Evolutionary conservation across 2,888 invertebrate genomes (phyloP).

Genomic region (Galeopsomyia nigrocyanea): DNA sequence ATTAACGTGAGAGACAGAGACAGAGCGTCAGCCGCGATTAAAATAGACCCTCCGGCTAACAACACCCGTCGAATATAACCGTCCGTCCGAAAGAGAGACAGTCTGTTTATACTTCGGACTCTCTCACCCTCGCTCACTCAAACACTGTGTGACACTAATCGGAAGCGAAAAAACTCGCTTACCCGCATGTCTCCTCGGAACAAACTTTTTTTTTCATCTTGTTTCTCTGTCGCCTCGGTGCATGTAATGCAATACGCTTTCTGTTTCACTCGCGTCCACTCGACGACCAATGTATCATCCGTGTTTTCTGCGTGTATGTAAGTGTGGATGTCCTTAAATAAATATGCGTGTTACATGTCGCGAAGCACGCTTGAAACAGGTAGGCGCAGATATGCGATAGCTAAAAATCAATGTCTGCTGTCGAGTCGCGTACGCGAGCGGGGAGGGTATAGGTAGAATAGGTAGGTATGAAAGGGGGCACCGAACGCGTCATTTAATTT

Average conservation of each 20-base stretch:
- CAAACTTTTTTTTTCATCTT: constrained; percentile 26
- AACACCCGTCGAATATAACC: too few species aligned
- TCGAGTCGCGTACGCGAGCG: too few species aligned
- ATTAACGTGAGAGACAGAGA: too few species aligned
- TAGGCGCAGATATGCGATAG: background rate
- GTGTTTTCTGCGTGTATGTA: constrained; percentile 4
- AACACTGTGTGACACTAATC: constrained; percentile 35
- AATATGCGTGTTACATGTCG: background rate
- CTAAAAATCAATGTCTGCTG: too few species aligned
- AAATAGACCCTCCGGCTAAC: too few species aligned
- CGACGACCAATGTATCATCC: constrained; percentile 39
- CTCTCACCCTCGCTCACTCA: background rate
- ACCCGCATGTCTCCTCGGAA: constrained; percentile 13
- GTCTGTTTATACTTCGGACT: background rate
- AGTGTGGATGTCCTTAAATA: background rate
- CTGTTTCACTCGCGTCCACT: constrained; percentile 8
- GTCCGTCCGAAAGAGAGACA: too few species aligned
- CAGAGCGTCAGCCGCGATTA: too few species aligned
- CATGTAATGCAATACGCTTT: background rate
- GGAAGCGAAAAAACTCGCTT: constrained; percentile 33
- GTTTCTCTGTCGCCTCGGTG: background rate
- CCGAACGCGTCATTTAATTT: too few species aligned
- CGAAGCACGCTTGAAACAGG: constrained; percentile 29
- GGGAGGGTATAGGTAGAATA: too few species aligned
- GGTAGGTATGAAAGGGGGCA: too few species aligned